Base-by-base conservation (phyloP, 2,797 vertebrate genomes). In the Molossus alvarezi region DNA sequence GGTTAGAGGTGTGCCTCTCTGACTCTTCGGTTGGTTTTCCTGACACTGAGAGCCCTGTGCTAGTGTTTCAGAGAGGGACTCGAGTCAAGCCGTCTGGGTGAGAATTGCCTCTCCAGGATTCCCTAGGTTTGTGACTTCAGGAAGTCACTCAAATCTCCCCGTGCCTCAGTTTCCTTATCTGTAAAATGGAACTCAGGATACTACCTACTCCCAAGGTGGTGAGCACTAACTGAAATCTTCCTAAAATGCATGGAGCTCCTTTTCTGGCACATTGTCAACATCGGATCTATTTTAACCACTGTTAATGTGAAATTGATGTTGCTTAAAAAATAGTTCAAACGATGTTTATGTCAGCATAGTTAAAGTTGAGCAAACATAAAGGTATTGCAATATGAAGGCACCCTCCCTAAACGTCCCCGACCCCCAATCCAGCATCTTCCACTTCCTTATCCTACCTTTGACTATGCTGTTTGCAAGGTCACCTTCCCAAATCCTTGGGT, bases 101-200 rank as follows among this genome's bases (percentile, higher is more conserved):
- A 13, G 1, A 21, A 29, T 21, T n/a, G 10, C n/a, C 41, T 62
- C 33, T 37, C n/a, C 0, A n/a, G 1, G 8, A 17, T 12, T 23
- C 64, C 25, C 25, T 41, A 51, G 8, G 2, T 57, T 75, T 51
- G 3, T 9, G 45, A 48, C 33, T 21, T 84, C 27, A 23, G 72
- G 72, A 69, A n/a, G 57, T 86, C 64, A 8, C 21, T 62, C 18
- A 4, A 3, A 79, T 67, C 1, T 1, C 48, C 29, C 48, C 6
- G 10, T 69, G 53, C 48, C 69, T 92, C 37, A 13, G 60, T 96
- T 72, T 87, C 69, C n/a, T 48, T 37, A 75, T 21, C 29, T 88
- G 12, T 33, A 64, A 69, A 81, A 27, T 9, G 25, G 21, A 93
- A 53, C 33, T 65, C 20, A 57, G 75, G 45, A 6, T 25, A 23